Evolutionary conservation across 2,888 invertebrate species (phyloP), one percentile per base, ranked within the genome.

Genomic region (Amphimallon solstitiale): DNA sequence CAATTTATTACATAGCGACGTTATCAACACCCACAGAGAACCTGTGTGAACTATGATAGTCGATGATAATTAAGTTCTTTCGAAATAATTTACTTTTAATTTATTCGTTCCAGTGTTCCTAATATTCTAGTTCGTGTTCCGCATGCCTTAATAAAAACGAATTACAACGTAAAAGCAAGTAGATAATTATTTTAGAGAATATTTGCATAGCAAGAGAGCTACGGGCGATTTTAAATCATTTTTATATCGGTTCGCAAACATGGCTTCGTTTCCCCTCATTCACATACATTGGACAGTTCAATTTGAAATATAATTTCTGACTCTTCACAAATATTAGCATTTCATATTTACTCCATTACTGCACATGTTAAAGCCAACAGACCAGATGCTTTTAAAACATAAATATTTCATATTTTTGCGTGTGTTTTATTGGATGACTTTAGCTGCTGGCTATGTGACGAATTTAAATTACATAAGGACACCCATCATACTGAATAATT

Each of bases 291-390:
- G 78, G 79, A 77, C 78, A 80, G 80, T 80, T 80, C 80, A 81
- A 81, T 80, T 81, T 77, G 70, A 78, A 81, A 80, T 78, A 79
- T 80, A 80, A 81, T 80, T 80, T 79, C 69, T 68, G 56, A 60
- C 70, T 72, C 78, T 80, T 77, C 75, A 74, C 78, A 80, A 81
- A 81, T 79, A 81, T 81, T 81, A 80, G 80, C 81, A 80, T 79
- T 79, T 81, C 80, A 80, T 80, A 80, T 81, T 80, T 79, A 79
- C 80, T 76, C 79, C 77, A 78, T 80, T 80, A 80, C 76, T 75
- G 78, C 80, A 79, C 79, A 78, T 76, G 76, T 73, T 74, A 73
- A 73, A 73, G 71, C 71, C 72, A 71, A 69, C 70, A 72, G 73
- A 72, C 75, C 78, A 76, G 73, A 73, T 72, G 73, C 72, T 73